Conservation (phyloP, 2,113 vertebrate species). For the Psittacula cyanocephala region DNA sequence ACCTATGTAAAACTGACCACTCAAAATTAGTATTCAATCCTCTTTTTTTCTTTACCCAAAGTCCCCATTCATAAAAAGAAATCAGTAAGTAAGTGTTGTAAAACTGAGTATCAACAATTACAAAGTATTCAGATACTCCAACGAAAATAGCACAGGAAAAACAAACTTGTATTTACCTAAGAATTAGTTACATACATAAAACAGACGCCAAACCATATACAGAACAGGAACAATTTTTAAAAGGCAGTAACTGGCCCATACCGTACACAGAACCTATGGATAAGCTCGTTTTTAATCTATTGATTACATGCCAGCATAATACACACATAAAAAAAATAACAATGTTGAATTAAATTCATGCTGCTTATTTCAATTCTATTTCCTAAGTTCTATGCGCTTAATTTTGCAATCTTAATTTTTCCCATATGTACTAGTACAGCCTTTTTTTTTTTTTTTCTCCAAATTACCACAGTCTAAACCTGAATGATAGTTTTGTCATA, state of each 20-base stretch:
- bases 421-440: neutral
- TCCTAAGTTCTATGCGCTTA: neutral
- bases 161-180: neutral
- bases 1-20: neutral
- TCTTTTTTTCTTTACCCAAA: neutral
- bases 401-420: slow-evolving; percentile 11
- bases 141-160: neutral
- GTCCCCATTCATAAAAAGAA: neutral
- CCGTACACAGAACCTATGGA: neutral
- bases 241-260: neutral
- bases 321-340: neutral
- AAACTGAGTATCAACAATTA: neutral
- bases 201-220: neutral
- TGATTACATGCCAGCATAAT: neutral
- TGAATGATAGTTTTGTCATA: slow-evolving; percentile 61
- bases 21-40: neutral
- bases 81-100: neutral
- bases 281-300: neutral
- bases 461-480: slow-evolving; percentile 52
- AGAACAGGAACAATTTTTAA: neutral
- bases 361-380: neutral
- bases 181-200: neutral
- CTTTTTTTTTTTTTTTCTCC: neutral
- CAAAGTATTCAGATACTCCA: neutral
- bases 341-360: neutral